Evolutionary conservation across 2,797 vertebrate species (phyloP), one percentile per base, ranked within the genome.

Genomic region (Rhinophrynus dorsalis): DNA sequence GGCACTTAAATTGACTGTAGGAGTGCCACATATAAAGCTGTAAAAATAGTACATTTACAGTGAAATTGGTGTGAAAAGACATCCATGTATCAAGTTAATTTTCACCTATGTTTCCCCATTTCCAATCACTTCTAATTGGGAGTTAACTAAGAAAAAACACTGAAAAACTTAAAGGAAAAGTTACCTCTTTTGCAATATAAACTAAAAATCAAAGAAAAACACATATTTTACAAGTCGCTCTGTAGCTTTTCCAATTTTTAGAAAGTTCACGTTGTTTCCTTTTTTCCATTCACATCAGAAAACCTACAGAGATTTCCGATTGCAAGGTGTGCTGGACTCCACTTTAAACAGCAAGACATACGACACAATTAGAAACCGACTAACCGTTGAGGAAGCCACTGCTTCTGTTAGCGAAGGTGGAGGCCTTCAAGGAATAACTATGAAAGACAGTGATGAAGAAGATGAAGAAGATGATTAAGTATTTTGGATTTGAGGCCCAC

Each of bases 281-380:
- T 42, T 42, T 42, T 42, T 42, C 15, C 15, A 15, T 18, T 55
- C 42, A 7, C 38, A 70, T 68, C 60, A 99, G 97, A 99, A 99
- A 94, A 96, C 94, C 13, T 99, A 98, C 78, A 91, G 97, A 17
- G 97, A 99, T 87, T 99, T 99, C 85, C 93, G 97, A 77, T 94
- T 99, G 76, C 97, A 99, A 90, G 97, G 97, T 0, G 97, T 99
- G 27, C 88, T 96, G 85, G 97, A 99, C 90, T 98, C 96, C 24
- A 99, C 97, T 15, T 80, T 99, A 68, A 98, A 98, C 90, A 98
- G 92, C 85, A 99, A 99, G 91, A 98, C 96, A 84, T 99, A 99
- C 1, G 97, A 99, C 66, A 99, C 96, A 0, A 93, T 99, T 80
- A 92, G 96, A 71, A 99, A 95, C 87, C 90, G 97, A 1, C 92